phyloP scores from a whole-genome alignment of 2,797 vertebrate genomes.

The Otolemur crassicaudatus region DNA sequence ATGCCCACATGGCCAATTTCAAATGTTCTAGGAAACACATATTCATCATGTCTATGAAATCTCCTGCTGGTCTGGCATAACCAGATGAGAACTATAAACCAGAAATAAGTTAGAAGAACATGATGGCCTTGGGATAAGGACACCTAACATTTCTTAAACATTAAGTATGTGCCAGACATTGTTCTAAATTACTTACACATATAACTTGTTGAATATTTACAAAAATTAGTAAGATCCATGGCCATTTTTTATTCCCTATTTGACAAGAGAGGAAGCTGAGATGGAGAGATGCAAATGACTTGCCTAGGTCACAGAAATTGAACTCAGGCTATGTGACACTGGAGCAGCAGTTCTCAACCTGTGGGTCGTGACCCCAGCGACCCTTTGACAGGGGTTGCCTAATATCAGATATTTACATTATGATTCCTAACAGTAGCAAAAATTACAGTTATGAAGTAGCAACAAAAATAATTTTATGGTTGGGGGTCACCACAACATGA shows the following conservation, averaged over 20 bases:
- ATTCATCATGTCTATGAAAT: neutral
- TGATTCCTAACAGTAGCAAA: too few species aligned
- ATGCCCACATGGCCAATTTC: neutral
- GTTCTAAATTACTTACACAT: neutral
- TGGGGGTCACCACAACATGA: too few species aligned
- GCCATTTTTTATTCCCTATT: neutral
- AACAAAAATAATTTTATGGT: too few species aligned
- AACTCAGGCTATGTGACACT: neutral
- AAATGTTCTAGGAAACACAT: neutral
- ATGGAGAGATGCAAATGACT: neutral
- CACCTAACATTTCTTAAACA: neutral
- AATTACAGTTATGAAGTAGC: too few species aligned
- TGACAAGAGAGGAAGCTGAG: constrained; percentile 40
- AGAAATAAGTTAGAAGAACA: neutral
- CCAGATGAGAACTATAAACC: neutral
- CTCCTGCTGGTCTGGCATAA: neutral
- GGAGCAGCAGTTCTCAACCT: neutral
- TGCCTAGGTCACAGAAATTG: neutral
- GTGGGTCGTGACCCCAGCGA: too few species aligned
- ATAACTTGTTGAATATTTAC: neutral
- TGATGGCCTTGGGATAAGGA: neutral
- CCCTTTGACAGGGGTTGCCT: too few species aligned
- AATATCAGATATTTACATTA: too few species aligned
- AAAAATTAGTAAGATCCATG: neutral
- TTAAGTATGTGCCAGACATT: neutral